phyloP scores from a whole-genome alignment of 2,888 invertebrate species.

The Coleophora deauratella region DNA sequence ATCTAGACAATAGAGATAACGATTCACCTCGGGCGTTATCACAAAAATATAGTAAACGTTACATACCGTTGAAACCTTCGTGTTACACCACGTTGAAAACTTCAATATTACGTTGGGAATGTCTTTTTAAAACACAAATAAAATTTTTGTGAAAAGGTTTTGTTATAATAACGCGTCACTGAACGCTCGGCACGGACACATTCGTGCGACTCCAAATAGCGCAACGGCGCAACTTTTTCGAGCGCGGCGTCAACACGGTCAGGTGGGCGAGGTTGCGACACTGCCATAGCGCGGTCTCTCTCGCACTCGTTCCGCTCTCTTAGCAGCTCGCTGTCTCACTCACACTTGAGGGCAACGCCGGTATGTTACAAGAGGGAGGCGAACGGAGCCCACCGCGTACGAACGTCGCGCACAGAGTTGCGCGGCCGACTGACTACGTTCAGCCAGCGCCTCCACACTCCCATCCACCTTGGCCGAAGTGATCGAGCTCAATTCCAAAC shows the following conservation, averaged over 20 bases:
- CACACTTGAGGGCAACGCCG: conserved; percentile 35
- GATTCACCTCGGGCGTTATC: conserved; percentile 27
- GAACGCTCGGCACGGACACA: conserved; percentile 56
- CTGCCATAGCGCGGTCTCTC: conserved; percentile 55
- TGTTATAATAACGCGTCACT: conserved; percentile 60
- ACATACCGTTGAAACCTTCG: conserved; percentile 45
- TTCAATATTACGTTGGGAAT: conserved; percentile 28
- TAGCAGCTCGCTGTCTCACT: conserved; percentile 39
- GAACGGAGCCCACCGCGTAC: conserved; percentile 56
- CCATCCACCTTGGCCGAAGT: conserved; percentile 29
- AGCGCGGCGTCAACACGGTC: conserved; percentile 74
- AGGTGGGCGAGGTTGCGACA: conserved; percentile 75
- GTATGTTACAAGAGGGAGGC: conserved; percentile 39
- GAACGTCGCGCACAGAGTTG: conserved; percentile 72
- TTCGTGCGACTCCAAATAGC: conserved; percentile 73
- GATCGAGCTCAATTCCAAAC: conserved; percentile 48
- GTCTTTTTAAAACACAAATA: conserved; percentile 37
- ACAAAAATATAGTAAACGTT: conserved; percentile 25
- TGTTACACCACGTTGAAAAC: conserved; percentile 25
- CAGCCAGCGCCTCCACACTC: conserved; percentile 30
- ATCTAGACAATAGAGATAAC: conserved; percentile 43
- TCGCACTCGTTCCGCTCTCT: conserved; percentile 30
- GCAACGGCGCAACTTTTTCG: conserved; percentile 74
- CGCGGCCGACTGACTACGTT: conserved; percentile 68
- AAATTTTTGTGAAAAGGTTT: conserved; percentile 44